Percentiles rank a stretch among this genome's conserved stretches.
Evolutionary conservation across 2,797 vertebrate genomes (phyloP).

Genomic region (Sebastes taczanowskii): DNA sequence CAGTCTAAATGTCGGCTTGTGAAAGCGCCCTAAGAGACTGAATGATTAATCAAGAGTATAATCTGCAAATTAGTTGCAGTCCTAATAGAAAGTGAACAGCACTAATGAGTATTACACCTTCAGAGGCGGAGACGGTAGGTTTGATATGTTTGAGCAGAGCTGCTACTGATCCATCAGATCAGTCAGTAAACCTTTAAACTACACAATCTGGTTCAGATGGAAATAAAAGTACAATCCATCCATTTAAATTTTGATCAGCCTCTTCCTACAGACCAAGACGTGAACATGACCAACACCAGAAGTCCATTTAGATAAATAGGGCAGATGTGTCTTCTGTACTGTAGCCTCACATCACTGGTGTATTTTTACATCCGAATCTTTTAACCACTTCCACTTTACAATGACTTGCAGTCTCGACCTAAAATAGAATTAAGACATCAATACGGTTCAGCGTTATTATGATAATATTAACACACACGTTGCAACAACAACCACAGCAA

Average conservation of each 20-base stretch:
- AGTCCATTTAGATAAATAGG: conserved; percentile 25
- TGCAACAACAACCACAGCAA: neutral
- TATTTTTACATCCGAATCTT: conserved; percentile 11
- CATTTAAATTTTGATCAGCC: conserved; percentile 38
- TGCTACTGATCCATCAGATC: neutral
- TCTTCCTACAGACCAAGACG: neutral
- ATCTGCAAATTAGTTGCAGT: neutral
- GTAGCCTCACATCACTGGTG: neutral
- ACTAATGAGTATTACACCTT: neutral
- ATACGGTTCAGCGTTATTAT: neutral
- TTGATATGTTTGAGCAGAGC: neutral
- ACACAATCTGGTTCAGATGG: neutral
- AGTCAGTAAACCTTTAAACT: neutral
- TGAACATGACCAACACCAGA: conserved; percentile 20
- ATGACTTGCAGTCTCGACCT: neutral
- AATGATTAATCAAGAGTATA: neutral
- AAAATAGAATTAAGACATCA: neutral
- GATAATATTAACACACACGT: neutral
- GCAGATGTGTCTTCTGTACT: neutral
- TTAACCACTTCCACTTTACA: conserved; percentile 19
- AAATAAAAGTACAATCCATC: conserved; percentile 9
- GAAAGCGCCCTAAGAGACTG: too few species aligned
- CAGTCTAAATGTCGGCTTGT: too few species aligned
- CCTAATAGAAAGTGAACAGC: neutral
- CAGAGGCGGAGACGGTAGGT: neutral